These are phyloP conservation scores for Mesocricetus auratus DNA, from an alignment of 2,113 vertebrate genomes.

Conservation along the genomic window DNA sequence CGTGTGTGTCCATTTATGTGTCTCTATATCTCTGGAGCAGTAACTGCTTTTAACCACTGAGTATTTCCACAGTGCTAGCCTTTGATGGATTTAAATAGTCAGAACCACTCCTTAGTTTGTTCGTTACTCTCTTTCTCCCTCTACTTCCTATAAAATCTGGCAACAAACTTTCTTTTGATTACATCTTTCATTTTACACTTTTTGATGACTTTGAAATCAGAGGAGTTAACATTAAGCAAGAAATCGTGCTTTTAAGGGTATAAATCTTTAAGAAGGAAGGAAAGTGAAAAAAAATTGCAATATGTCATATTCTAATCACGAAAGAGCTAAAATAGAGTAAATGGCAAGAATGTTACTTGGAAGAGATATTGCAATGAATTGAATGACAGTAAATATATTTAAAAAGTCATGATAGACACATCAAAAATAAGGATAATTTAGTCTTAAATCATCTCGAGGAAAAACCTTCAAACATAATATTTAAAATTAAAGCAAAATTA, in stretches of 20 bases:
- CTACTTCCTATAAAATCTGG: constrained; percentile 69
- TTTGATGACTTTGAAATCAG: constrained; percentile 78
- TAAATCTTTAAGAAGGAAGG: constrained; percentile 74
- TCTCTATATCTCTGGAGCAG: neutral
- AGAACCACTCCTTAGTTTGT: constrained; percentile 47
- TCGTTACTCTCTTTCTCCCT: constrained; percentile 73
- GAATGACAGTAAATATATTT: constrained; percentile 74
- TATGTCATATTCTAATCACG: constrained; percentile 49
- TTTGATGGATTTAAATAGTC: constrained; percentile 68
- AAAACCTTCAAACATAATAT: constrained; percentile 28
- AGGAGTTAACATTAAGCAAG: constrained; percentile 72
- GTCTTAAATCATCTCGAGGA: constrained; percentile 53
- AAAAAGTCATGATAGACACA: constrained; percentile 66
- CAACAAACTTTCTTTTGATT: constrained; percentile 83
- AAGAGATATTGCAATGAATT: constrained; percentile 47
- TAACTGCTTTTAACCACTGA: neutral
- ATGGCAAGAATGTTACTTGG: constrained; percentile 54
- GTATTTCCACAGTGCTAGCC: neutral
- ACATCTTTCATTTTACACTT: constrained; percentile 74
- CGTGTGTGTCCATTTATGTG: neutral
- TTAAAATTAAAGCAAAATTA: constrained; percentile 70
- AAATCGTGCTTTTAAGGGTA: constrained; percentile 71
- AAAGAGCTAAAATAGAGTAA: constrained; percentile 70
- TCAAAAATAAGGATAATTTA: constrained; percentile 70
- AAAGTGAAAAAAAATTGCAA: constrained; percentile 58